Percentiles rank a stretch among this genome's conserved stretches.
Conservation (phyloP, 1,140 invertebrate genomes). For the Heliconius congener region DNA sequence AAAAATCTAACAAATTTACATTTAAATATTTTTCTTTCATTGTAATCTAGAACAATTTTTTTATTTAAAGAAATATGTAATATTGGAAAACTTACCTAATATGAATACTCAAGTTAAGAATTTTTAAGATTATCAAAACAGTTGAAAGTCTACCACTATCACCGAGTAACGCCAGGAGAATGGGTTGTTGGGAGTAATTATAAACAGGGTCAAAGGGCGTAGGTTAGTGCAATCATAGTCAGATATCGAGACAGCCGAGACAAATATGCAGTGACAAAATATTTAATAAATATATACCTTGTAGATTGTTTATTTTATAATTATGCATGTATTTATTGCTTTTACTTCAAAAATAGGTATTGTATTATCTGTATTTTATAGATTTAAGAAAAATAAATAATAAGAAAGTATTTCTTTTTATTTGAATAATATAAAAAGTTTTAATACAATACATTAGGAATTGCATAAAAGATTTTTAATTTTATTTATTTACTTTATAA, state of each 20-base stretch:
- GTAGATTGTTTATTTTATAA: slow-evolving; percentile 25
- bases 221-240: slow-evolving; percentile 74
- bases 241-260: slow-evolving; percentile 65
- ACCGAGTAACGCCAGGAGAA: slow-evolving; percentile 34
- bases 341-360: neutral
- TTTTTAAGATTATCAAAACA: neutral
- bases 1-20: too few relatives aligned
- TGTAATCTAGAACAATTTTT: neutral
- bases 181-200: slow-evolving; percentile 62
- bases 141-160: slow-evolving; percentile 5
- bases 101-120: neutral
- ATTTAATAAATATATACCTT: slow-evolving; percentile 42
- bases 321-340: neutral
- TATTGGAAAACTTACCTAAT: neutral
- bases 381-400: too few relatives aligned
- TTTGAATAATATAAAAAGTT: too few relatives aligned
- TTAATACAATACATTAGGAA: too few relatives aligned
- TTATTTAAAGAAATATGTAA: neutral
- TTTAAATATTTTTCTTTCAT: neutral
- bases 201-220: slow-evolving; percentile 59
- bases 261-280: slow-evolving; percentile 67
- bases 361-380: neutral
- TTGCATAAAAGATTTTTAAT: too few relatives aligned
- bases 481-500: too few relatives aligned
- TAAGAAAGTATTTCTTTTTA: too few relatives aligned